Percentiles rank a stretch among this genome's conserved stretches.
Evolutionary conservation across 2,888 invertebrate species (phyloP).

Genomic region (Zaprionus bogoriensis): DNA sequence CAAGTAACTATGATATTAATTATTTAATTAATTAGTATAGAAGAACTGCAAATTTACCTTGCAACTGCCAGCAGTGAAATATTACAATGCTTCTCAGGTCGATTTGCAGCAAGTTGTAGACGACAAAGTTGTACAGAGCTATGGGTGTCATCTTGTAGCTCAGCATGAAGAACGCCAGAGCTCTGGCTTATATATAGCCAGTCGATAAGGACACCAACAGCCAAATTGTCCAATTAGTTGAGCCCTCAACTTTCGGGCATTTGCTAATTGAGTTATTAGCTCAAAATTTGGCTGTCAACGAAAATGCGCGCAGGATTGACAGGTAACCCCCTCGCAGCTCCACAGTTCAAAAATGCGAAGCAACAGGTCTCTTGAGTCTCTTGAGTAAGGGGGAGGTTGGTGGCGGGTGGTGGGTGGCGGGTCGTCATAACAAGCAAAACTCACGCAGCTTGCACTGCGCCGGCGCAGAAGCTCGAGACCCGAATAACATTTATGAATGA

Average conservation of each 20-base stretch:
- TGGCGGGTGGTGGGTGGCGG: too few relatives aligned
- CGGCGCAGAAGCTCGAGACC: constrained; percentile 52
- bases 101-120: constrained; percentile 67
- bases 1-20: too few relatives aligned
- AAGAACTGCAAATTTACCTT: too few relatives aligned
- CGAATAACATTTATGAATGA: constrained; percentile 66
- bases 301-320: constrained; percentile 44
- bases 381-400: too few relatives aligned
- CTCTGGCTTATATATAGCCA: constrained; percentile 49
- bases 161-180: too few relatives aligned
- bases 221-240: constrained; percentile 32
- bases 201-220: neutral
- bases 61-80: constrained; percentile 76
- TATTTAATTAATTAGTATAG: too few relatives aligned
- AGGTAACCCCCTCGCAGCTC: neutral
- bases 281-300: constrained; percentile 45
- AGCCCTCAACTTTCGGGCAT: neutral
- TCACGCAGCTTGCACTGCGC: constrained; percentile 32
- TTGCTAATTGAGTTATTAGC: constrained; percentile 40
- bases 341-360: neutral
- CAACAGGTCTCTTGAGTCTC: too few relatives aligned
- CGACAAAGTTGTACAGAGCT: constrained; percentile 65
- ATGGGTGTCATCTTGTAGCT: constrained; percentile 35
- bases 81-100: constrained; percentile 61
- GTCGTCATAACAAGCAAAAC: constrained; percentile 37